Evolutionary conservation across 1,140 invertebrate genomes (phyloP).

Genomic region (Drosophila insularis): DNA sequence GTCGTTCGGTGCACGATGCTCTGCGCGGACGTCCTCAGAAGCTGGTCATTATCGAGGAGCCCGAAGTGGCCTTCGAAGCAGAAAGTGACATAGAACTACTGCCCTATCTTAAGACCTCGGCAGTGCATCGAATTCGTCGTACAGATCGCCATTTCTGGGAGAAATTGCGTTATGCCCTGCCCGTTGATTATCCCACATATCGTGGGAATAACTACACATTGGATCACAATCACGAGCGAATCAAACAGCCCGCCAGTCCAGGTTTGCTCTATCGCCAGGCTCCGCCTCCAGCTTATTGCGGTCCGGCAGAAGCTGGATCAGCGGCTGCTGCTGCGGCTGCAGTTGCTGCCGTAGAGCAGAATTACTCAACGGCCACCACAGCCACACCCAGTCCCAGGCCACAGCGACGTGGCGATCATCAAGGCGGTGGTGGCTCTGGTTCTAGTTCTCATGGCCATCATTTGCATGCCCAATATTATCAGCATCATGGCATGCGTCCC

Average conservation of each 20-base stretch:
- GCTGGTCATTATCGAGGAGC: slow-evolving; percentile 92
- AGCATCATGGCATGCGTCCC: slow-evolving; percentile 84
- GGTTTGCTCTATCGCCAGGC: slow-evolving; percentile 79
- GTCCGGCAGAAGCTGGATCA: slow-evolving; percentile 72
- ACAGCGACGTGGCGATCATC: slow-evolving; percentile 84
- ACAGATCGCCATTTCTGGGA: slow-evolving; percentile 96
- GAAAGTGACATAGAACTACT: slow-evolving; percentile 93
- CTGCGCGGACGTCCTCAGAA: slow-evolving; percentile 90
- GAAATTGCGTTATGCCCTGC: slow-evolving; percentile 93
- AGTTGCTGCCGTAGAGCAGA: slow-evolving; percentile 77
- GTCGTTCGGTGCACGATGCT: slow-evolving; percentile 91
- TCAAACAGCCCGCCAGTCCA: slow-evolving; percentile 85
- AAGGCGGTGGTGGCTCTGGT: slow-evolving; percentile 1
- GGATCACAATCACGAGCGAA: slow-evolving; percentile 85
- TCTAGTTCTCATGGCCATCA: slow-evolving; percentile 37
- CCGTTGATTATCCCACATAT: slow-evolving; percentile 85
- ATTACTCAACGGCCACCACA: slow-evolving; percentile 86
- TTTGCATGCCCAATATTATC: slow-evolving; percentile 82
- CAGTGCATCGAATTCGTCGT: slow-evolving; percentile 91
- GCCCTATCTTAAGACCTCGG: slow-evolving; percentile 93
- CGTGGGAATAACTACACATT: slow-evolving; percentile 86
- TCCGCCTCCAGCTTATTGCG: slow-evolving; percentile 82
- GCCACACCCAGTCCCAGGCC: slow-evolving; percentile 86
- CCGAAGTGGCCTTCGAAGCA: slow-evolving; percentile 87
- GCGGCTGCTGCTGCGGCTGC: background rate